These are phyloP conservation scores for Myotis davidii DNA, from an alignment of 2,113 vertebrate species.

Conservation along the genomic window DNA sequence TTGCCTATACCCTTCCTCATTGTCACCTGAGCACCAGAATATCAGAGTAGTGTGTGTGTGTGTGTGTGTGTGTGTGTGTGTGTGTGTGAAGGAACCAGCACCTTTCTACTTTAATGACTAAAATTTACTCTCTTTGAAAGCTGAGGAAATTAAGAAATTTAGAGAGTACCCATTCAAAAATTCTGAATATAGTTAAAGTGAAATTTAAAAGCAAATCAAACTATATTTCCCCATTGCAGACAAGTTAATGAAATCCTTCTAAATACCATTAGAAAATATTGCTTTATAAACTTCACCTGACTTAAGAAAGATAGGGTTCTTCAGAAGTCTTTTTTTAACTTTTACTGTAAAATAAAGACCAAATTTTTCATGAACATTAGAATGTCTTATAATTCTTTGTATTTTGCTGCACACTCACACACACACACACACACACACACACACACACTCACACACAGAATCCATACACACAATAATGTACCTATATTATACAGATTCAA, in stretches of 20 bases:
- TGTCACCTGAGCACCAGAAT: neutral
- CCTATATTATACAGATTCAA: neutral
- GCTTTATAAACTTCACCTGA: neutral
- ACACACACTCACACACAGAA: neutral
- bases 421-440: neutral
- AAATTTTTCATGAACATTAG: neutral
- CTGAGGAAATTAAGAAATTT: slow-evolving; percentile 30
- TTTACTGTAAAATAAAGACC: neutral
- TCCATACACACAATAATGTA: neutral
- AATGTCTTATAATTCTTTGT: neutral
- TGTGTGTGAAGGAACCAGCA: neutral
- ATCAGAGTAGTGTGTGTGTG: neutral
- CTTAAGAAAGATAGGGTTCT: neutral
- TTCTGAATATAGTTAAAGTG: neutral
- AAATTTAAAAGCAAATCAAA: slow-evolving; percentile 44
- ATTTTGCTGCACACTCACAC: neutral
- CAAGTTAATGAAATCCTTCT: slow-evolving; percentile 29
- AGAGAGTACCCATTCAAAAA: neutral
- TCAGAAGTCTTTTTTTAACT: neutral
- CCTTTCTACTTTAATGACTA: neutral
- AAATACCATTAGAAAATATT: neutral
- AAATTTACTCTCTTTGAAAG: slow-evolving; percentile 57
- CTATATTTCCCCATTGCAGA: neutral
- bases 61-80: neutral
- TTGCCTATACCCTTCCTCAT: neutral